A percentile compares a stretch with the other conserved stretches of the same genome.
Evolutionary conservation across 2,888 invertebrate genomes (phyloP).

Genomic region (Spisula solida): DNA sequence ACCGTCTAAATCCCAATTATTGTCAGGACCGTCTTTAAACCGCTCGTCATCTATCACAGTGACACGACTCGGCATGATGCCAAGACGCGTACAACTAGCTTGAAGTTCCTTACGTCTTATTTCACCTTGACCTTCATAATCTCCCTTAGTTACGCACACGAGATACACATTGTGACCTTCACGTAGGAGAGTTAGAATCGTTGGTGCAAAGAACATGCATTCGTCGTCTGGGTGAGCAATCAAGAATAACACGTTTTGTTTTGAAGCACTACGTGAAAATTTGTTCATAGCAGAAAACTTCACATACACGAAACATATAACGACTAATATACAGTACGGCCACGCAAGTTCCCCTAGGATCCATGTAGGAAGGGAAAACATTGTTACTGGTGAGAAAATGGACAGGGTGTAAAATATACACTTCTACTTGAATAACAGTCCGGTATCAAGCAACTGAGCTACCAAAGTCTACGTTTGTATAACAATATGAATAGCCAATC

Average conservation of each 20-base stretch:
- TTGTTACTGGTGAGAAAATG: not conserved
- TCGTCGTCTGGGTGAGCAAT: constrained; percentile 99
- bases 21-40: constrained; percentile 89
- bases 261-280: constrained; percentile 34
- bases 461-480: too few relatives aligned
- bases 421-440: not conserved
- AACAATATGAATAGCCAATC: not conserved
- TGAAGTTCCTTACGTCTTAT: constrained; percentile 93
- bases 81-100: constrained; percentile 93
- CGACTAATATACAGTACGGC: constrained; percentile 43
- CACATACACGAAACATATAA: constrained; percentile 58
- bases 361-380: constrained; percentile 26
- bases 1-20: constrained; percentile 92
- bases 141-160: constrained; percentile 93
- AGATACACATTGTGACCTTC: constrained; percentile 92
- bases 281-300: constrained; percentile 59
- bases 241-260: constrained; percentile 91
- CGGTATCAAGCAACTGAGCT: not conserved
- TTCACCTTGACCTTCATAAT: constrained; percentile 91
- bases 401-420: not conserved
- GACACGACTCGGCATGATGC: constrained; percentile 85
- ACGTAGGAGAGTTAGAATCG: constrained; percentile 85
- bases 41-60: constrained; percentile 66
- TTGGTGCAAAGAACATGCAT: constrained; percentile 99
- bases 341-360: constrained; percentile 26